Evolutionary conservation across 2,888 invertebrate species (phyloP).

Genomic region (Acanthosoma haemorrhoidale): DNA sequence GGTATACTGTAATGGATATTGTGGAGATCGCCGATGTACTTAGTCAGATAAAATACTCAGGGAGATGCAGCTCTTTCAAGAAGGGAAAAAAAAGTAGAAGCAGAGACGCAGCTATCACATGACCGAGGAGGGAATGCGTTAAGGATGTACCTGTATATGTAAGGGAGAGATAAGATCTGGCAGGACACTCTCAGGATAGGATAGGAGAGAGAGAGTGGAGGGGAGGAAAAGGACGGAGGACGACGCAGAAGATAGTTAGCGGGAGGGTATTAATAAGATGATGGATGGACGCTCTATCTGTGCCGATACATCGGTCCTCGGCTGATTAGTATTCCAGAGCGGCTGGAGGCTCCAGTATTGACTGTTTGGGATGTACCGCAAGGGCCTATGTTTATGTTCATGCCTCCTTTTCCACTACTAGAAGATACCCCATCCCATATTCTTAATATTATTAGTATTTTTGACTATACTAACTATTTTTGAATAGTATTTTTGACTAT

Average conservation of each 20-base stretch:
- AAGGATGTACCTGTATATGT: not conserved
- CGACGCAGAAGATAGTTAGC: too few species aligned
- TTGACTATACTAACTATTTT: too few species aligned
- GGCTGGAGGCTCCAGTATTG: too few species aligned
- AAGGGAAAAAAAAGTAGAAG: not conserved
- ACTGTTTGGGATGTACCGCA: too few species aligned
- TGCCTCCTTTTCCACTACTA: too few species aligned
- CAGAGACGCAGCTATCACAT: not conserved
- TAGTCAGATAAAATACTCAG: not conserved
- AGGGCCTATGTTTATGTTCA: too few species aligned
- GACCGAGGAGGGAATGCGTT: constrained; percentile 1
- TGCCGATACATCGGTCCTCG: too few species aligned
- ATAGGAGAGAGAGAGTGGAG: not conserved
- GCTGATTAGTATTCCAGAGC: not conserved
- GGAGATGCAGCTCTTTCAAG: not conserved
- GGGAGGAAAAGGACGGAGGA: not conserved
- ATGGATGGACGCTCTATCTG: not conserved
- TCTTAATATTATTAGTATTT: too few species aligned
- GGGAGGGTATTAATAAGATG: not conserved
- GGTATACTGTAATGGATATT: not conserved
- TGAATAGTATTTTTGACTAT: too few species aligned
- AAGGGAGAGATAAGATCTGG: not conserved
- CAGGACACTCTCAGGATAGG: too few species aligned
- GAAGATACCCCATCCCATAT: too few species aligned
- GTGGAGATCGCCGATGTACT: not conserved